Conservation (phyloP, 2,888 invertebrate species). For the Philereme transversata region DNA sequence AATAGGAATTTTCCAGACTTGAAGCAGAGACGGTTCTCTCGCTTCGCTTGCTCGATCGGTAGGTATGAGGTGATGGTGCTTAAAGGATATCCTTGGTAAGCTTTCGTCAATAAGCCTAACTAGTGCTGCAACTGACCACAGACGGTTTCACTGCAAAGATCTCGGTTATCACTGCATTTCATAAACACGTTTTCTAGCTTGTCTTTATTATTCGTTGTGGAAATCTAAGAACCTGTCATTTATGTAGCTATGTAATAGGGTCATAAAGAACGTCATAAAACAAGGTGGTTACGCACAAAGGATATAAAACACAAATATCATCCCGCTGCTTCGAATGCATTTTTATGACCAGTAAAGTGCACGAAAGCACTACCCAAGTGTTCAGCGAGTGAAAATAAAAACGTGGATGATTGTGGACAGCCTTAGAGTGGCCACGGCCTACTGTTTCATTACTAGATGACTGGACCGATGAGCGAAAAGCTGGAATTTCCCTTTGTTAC, state of each 20-base stretch:
- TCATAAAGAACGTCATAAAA: constrained; percentile 37
- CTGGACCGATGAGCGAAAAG: constrained; percentile 61
- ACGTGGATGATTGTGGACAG: constrained; percentile 48
- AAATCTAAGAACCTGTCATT: constrained; percentile 1
- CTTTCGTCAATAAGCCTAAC: too few relatives aligned
- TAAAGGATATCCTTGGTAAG: too few relatives aligned
- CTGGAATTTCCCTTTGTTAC: constrained; percentile 69
- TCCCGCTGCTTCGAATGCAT: constrained; percentile 48
- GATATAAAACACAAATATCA: constrained; percentile 42
- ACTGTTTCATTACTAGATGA: constrained; percentile 75
- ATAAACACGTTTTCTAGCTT: too few relatives aligned
- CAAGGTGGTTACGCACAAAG: constrained; percentile 37
- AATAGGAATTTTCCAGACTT: too few relatives aligned
- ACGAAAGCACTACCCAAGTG: constrained; percentile 53
- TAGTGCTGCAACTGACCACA: too few relatives aligned
- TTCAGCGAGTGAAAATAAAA: constrained; percentile 63
- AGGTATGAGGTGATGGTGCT: too few relatives aligned
- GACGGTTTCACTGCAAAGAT: too few relatives aligned
- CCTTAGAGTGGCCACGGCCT: constrained; percentile 51
- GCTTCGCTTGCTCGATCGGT: too few relatives aligned
- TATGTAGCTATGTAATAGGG: constrained; percentile 18
- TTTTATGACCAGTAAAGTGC: constrained; percentile 53
- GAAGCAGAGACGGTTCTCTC: too few relatives aligned
- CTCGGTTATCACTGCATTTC: too few relatives aligned
- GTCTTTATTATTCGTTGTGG: not conserved